Percentiles rank a stretch among this genome's conserved stretches.
phyloP scores from a whole-genome alignment of 2,888 invertebrate species.

The Eupithecia inturbata region DNA sequence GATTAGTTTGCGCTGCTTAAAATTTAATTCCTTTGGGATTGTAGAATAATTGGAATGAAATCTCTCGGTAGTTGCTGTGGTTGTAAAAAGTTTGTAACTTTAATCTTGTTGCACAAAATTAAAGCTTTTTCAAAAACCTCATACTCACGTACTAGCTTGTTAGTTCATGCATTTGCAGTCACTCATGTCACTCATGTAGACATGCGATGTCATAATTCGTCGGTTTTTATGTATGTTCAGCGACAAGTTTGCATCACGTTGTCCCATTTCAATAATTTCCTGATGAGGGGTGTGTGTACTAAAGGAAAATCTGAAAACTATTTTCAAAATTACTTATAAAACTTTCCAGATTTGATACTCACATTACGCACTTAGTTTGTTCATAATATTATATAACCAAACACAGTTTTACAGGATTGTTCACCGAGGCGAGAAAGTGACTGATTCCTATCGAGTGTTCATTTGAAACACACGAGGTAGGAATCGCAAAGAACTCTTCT shows the following conservation, averaged over 20 bases:
- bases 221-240: neutral
- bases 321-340: neutral
- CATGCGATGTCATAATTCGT: too few relatives aligned
- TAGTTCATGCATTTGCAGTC: too few relatives aligned
- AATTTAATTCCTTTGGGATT: neutral
- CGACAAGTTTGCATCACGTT: neutral
- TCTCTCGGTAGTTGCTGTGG: neutral
- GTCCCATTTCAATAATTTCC: neutral
- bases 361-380: neutral
- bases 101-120: neutral
- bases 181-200: too few relatives aligned
- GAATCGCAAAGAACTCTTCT: too few relatives aligned
- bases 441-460: too few relatives aligned
- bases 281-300: neutral
- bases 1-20: neutral
- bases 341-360: neutral
- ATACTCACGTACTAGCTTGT: neutral
- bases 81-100: neutral
- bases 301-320: neutral
- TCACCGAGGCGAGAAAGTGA: too few relatives aligned
- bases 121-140: neutral
- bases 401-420: neutral
- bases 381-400: neutral
- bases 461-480: too few relatives aligned
- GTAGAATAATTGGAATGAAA: neutral